Evolutionary conservation across 2,888 invertebrate species (phyloP), one percentile per base, ranked within the genome.

Genomic region (Scaptomyza parva): DNA sequence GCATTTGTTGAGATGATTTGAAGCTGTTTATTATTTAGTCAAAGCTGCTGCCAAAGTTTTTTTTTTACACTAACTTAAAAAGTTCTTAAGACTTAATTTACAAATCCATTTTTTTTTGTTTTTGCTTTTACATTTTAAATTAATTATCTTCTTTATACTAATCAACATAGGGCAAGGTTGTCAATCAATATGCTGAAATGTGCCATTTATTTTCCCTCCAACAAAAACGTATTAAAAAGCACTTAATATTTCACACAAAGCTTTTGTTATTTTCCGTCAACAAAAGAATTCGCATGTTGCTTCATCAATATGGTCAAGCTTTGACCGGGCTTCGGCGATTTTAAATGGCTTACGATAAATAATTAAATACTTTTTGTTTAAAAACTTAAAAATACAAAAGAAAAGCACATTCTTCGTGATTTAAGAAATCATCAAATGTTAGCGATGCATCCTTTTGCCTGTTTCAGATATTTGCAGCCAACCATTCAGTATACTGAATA

Each of bases 1-100:
- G 57, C 75, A 88, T 83, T 86, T 82, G 88, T 73, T 76, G 79
- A 82, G 86, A 82, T 88, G 74, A 84, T 86, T 84, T 86, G 76
- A 69, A 68, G 59, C 67, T 71, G 73, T 76, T 78, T 68, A 76
- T 71, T 77, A 69, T 63, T 74, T 69, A 68, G 62, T 47, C 63
- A 79, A 50, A 57, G 45, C 62, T 68, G 40, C 52, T 57, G 55
- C 50, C 45, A 22, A 43, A 18, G 9, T 52, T 30, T 47, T 17
- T 30, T 22, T 20, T 14, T 20, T 18, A 12, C 7, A 47, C 28
- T 7, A 18, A 14, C 54, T 40, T 40, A 9, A 20, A 9, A 40
- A 47, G 20, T 33, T 47, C 51, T 45, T 18, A 33, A n/a, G n/a
- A n/a, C n/a, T n/a, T n/a, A n/a, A n/a, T n/a, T n/a, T n/a, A 9